Evolutionary conservation across 2,888 invertebrate genomes (phyloP).

Genomic region (Cerastis rubricosa): DNA sequence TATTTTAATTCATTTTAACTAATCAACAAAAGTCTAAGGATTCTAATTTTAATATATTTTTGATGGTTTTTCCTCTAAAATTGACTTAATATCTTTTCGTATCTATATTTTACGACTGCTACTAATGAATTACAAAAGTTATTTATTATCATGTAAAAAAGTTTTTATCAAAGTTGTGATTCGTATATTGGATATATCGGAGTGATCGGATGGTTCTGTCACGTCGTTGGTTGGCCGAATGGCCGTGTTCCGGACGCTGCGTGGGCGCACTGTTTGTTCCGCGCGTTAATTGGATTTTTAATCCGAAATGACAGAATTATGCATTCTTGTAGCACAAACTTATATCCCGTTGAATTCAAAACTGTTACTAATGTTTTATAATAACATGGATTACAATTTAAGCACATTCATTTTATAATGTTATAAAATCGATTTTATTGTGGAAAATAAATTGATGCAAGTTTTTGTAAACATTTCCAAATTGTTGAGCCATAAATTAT

Average conservation of each 20-base stretch:
- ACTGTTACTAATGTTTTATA: slow-evolving; percentile 56
- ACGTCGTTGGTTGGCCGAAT: slow-evolving; percentile 42
- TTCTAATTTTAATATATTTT: slow-evolving; percentile 30
- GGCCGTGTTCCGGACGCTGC: slow-evolving; percentile 38
- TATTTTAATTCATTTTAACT: slow-evolving; percentile 4
- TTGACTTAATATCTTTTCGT: slow-evolving; percentile 21
- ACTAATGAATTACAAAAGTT: slow-evolving; percentile 42
- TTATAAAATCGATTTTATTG: slow-evolving; percentile 5
- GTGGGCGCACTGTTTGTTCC: slow-evolving; percentile 69
- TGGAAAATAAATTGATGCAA: not conserved
- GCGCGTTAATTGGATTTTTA: slow-evolving; percentile 75
- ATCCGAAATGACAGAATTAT: slow-evolving; percentile 73
- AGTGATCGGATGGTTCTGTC: slow-evolving; percentile 42
- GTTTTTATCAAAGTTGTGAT: slow-evolving; percentile 29
- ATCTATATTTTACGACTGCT: slow-evolving; percentile 32
- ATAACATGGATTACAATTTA: slow-evolving; percentile 20
- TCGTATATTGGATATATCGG: slow-evolving; percentile 49
- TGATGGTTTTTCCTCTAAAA: slow-evolving; percentile 30
- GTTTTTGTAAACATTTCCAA: not conserved
- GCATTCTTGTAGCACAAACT: slow-evolving; percentile 54
- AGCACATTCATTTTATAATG: slow-evolving; percentile 22
- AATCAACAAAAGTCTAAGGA: slow-evolving; percentile 15
- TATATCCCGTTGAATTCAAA: slow-evolving; percentile 45
- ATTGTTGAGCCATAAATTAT: not conserved
- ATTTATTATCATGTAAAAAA: slow-evolving; percentile 26